Base-by-base conservation (phyloP, 2,797 vertebrate genomes). In the Coreius guichenoti region DNA sequence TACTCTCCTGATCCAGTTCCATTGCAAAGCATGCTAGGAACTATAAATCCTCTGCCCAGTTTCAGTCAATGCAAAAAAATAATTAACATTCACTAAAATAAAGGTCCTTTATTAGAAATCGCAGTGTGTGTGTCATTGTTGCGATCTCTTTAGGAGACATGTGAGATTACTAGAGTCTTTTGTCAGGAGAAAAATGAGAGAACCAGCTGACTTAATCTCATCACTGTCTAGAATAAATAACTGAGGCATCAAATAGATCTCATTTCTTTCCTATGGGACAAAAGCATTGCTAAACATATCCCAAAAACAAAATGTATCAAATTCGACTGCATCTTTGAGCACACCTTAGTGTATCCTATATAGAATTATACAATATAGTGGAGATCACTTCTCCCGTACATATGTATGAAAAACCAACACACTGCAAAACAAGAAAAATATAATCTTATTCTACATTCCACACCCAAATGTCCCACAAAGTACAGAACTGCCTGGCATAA, bases 381-480 rank as follows among this genome's bases (percentile, higher is more conserved):
- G 21, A 39, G 4, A 31, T 51, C 47, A 39, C 21, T 36, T 26
- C 47, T 69, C 21, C 21, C 13, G 4, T 36, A 39, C 75, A 39
- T 78, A 19, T 39, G 49, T 8, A 79, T 79, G 39, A 70, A 70
- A 81, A 54, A 23, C 4, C 47, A 78, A 36, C 61, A 36, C 13
- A 85, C 14, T 36, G 36, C 51, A 85, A 45, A 45, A 63, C 36
- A 80, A 29, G 45, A 67, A 80, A 47, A 86, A 54, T 45, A 81
- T 36, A 13, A 33, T 54, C 31, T 11, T 67, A 6, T 43, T 78
- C 76, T 51, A 47, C 26, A 49, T 45, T 7, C 26, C 12, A 61
- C 7, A 56, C 51, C 49, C 75, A 70, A 84, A 84, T 16, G 65
- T 84, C 82, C 11, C 9, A 83, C 65, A 78, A 68, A 69, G 33